These are phyloP conservation scores for Illadopsis cleaveri DNA, from an alignment of 2,113 vertebrate genomes.

Conservation along the genomic window DNA sequence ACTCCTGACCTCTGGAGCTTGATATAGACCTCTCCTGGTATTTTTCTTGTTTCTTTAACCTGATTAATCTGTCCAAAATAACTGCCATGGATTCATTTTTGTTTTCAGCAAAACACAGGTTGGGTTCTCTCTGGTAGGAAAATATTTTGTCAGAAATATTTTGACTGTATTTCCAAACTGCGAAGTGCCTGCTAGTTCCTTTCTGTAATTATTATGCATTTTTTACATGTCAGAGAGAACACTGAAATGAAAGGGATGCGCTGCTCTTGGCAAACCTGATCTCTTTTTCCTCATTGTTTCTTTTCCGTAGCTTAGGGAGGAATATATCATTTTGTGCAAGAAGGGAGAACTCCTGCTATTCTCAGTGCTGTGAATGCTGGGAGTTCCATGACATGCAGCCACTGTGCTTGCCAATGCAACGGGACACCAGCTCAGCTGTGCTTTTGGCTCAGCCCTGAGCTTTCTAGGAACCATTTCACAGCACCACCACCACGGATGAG, in stretches of 20 bases:
- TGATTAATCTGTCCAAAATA: background rate
- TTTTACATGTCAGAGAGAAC: slow-evolving; percentile 22
- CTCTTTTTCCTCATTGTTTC: slow-evolving; percentile 32
- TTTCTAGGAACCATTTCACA: slow-evolving; percentile 50
- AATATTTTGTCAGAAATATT: slow-evolving; percentile 49
- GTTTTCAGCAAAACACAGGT: background rate
- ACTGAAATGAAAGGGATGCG: slow-evolving; percentile 36
- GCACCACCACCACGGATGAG: background rate
- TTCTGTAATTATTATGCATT: slow-evolving; percentile 35
- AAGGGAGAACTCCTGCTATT: slow-evolving; percentile 6
- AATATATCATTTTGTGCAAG: slow-evolving; percentile 28
- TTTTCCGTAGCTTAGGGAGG: background rate
- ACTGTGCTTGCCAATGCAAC: slow-evolving; percentile 29
- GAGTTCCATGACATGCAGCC: background rate
- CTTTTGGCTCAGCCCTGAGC: slow-evolving; percentile 20
- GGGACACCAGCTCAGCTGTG: slow-evolving; percentile 27
- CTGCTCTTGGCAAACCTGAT: slow-evolving; percentile 44
- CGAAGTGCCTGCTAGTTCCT: background rate
- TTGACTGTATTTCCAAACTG: slow-evolving; percentile 42
- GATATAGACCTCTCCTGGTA: background rate
- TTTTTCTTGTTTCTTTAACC: background rate
- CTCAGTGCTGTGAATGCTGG: background rate
- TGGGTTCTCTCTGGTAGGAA: slow-evolving; percentile 1
- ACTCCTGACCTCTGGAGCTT: background rate
- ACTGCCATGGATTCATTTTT: background rate